Base-by-base conservation (phyloP, 2,888 invertebrate species). In the Amphiduros pacificus region DNA sequence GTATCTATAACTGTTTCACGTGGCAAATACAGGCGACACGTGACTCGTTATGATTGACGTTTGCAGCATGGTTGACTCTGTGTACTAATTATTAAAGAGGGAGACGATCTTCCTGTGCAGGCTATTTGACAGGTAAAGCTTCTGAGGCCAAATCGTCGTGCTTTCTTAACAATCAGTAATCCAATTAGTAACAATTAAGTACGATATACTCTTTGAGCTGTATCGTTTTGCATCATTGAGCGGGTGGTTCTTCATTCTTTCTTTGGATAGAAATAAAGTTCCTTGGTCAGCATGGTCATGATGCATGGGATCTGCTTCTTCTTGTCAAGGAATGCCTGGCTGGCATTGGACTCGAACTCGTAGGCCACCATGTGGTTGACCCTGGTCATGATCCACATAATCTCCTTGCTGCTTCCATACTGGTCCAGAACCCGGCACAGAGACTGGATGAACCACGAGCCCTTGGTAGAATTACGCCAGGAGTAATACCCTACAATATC, bases 391-490 rank as follows among this genome's bases (percentile, higher is more conserved):
- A 97, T 85, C 14, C 92, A 91, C 54, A 95, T 82, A 31, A 97
- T 85, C 77, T 97, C 94, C 75, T 89, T 87, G 40, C 89, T 87
- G 69, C 86, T 86, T 9, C 89, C 91, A 77, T 90, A 87, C 67
- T 88, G 87, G 61, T 88, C 87, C 54, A 96, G 81, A 74, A 94
- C 92, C 36, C 89, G 87, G 77, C 92, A 92, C 29, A 97, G 85
- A 0, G 95, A 84, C 83, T 96, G 96, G 85, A 97, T 91, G 77
- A 95, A 97, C 96, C 96, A 97, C 0, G 96, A 95, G 1, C 96
- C 96, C 67, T 91, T 89, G 28, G 91, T 91, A 29, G 93, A 92
- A 78, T 95, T 96, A 58, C 96, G 88, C 96, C 95, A 96, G 0
- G 95, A 94, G 84, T 89, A 96, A 80, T 89, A 94, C 57, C 95